phyloP scores from a whole-genome alignment of 2,113 vertebrate species.

The Malaclemys terrapin region DNA sequence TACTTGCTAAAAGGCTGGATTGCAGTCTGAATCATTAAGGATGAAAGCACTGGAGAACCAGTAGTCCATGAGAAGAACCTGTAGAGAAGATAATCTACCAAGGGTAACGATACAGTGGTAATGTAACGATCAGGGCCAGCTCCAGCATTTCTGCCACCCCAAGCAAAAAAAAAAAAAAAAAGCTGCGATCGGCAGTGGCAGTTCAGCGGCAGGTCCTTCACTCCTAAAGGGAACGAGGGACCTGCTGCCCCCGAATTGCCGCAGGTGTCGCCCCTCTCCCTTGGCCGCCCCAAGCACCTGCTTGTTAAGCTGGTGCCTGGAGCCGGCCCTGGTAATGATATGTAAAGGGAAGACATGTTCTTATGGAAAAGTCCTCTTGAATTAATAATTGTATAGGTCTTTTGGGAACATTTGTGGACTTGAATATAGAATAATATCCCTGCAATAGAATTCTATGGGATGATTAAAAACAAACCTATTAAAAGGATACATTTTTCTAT shows the following conservation, averaged over 20 bases:
- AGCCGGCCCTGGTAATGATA: background rate
- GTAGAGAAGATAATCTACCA: background rate
- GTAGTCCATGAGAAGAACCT: background rate
- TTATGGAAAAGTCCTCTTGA: background rate
- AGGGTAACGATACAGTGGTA: background rate
- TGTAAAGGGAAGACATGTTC: background rate
- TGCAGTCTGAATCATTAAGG: background rate
- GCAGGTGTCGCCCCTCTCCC: too few relatives aligned
- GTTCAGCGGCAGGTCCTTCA: too few relatives aligned
- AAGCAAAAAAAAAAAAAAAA: too few relatives aligned
- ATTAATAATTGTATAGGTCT: background rate
- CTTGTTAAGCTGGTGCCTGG: too few relatives aligned
- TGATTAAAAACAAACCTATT: background rate
- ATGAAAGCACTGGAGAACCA: background rate
- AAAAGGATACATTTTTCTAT: background rate
- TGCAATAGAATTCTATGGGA: background rate
- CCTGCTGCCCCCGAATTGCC: too few relatives aligned
- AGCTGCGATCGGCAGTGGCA: too few relatives aligned
- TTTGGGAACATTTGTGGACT: background rate
- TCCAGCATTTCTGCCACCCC: too few relatives aligned
- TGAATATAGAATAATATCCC: background rate
- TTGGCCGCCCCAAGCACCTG: too few relatives aligned
- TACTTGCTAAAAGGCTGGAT: background rate
- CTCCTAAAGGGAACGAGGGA: too few relatives aligned
- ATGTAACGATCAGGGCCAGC: background rate